phyloP scores from a whole-genome alignment of 2,888 invertebrate genomes.

The Diarsia rubi region DNA sequence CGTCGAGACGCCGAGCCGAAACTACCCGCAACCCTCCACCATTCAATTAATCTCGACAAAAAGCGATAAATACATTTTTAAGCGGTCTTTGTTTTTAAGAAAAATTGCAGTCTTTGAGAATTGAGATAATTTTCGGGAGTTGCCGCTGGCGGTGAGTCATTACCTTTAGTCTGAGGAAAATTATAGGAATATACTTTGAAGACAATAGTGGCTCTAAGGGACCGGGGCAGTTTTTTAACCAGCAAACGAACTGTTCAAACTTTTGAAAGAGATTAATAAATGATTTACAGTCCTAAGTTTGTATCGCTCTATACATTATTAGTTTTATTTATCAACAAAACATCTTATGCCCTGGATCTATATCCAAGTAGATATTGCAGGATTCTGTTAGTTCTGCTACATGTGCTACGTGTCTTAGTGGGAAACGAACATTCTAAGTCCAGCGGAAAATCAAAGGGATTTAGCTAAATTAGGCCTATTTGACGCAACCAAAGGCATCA shows the following conservation, averaged over 20 bases:
- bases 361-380: neutral
- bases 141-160: conserved; percentile 54
- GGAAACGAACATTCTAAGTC: too few relatives aligned
- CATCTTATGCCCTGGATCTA: neutral
- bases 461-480: neutral
- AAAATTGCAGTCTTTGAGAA: conserved; percentile 71
- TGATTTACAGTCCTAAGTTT: neutral
- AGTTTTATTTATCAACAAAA: neutral
- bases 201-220: conserved; percentile 40
- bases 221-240: conserved; percentile 57
- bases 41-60: conserved; percentile 84
- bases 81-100: conserved; percentile 81
- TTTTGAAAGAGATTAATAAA: conserved; percentile 8
- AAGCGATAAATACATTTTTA: conserved; percentile 83
- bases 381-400: neutral
- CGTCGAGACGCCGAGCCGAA: conserved; percentile 79
- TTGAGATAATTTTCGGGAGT: conserved; percentile 64
- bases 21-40: conserved; percentile 78
- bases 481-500: too few relatives aligned
- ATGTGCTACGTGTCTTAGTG: too few relatives aligned
- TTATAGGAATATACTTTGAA: conserved; percentile 42
- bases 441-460: neutral
- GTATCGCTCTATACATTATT: neutral
- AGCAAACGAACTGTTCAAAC: conserved; percentile 13
- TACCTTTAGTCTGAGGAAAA: conserved; percentile 49